These are phyloP conservation scores for Labeo calbasu DNA, from an alignment of 2,797 vertebrate species.

Conservation along the genomic window DNA sequence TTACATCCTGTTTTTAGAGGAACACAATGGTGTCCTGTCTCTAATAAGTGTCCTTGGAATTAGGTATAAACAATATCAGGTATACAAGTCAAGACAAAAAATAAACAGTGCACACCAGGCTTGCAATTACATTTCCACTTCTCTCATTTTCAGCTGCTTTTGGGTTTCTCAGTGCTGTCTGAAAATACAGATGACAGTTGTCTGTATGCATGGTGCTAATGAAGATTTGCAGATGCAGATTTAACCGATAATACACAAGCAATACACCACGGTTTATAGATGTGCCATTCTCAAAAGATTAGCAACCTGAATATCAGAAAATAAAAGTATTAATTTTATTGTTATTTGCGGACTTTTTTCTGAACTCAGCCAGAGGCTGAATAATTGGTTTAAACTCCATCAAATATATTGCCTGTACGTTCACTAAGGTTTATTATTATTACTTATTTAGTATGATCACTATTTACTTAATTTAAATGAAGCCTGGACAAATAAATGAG, in stretches of 20 bases:
- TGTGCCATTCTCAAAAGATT: constrained; percentile 7
- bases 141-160: background rate
- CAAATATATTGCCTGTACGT: background rate
- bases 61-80: background rate
- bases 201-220: background rate
- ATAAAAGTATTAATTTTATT: background rate
- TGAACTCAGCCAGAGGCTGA: background rate
- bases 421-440: background rate
- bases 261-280: background rate
- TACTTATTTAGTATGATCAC: background rate
- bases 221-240: constrained; percentile 1
- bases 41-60: constrained; percentile 4
- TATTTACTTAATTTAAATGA: background rate
- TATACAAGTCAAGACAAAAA: constrained; percentile 3
- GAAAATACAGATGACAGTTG: background rate
- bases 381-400: background rate
- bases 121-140: constrained; percentile 14
- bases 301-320: background rate
- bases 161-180: background rate
- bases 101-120: background rate
- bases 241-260: background rate
- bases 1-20: constrained; percentile 5
- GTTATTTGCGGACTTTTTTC: background rate
- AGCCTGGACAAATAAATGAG: background rate
- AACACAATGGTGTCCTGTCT: constrained; percentile 12